Evolutionary conservation across 2,888 invertebrate genomes (phyloP).

Genomic region (Perithous albicinctus): DNA sequence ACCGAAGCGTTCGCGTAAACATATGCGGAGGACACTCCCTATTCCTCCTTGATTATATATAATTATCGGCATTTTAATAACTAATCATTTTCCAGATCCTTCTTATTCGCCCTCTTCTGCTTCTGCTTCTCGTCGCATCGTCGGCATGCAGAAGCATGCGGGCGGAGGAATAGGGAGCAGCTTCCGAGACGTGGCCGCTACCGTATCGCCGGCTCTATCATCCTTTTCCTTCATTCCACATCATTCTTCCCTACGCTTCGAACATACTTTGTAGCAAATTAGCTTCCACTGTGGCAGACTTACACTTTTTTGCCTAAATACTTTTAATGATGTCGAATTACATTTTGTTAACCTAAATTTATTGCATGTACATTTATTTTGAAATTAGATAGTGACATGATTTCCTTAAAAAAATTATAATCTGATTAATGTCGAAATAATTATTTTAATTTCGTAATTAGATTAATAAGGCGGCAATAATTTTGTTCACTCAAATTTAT

Average conservation of each 20-base stretch:
- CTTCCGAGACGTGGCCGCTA: slow-evolving; percentile 83
- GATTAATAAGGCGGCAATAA: too few species aligned
- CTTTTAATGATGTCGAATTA: neutral
- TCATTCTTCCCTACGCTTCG: slow-evolving; percentile 16
- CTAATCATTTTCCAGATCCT: slow-evolving; percentile 83
- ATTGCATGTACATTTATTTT: neutral
- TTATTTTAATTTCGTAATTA: slow-evolving; percentile 10
- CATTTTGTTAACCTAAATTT: neutral
- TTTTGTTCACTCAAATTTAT: neutral
- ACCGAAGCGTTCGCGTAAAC: slow-evolving; percentile 69
- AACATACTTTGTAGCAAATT: slow-evolving; percentile 20
- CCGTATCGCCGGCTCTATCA: slow-evolving; percentile 75
- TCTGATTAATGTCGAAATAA: neutral
- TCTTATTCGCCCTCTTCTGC: slow-evolving; percentile 54
- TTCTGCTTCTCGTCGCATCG: slow-evolving; percentile 40
- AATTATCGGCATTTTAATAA: slow-evolving; percentile 85
- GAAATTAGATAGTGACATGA: neutral
- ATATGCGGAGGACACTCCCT: slow-evolving; percentile 83
- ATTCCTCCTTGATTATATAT: slow-evolving; percentile 83
- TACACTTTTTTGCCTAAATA: neutral
- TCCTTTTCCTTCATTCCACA: slow-evolving; percentile 28
- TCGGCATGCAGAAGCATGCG: slow-evolving; percentile 53
- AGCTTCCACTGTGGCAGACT: neutral
- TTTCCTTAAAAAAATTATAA: neutral
- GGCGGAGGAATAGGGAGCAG: slow-evolving; percentile 79